These are phyloP conservation scores for Schizotus pectinicornis DNA, from an alignment of 2,888 invertebrate species.

Conservation along the genomic window DNA sequence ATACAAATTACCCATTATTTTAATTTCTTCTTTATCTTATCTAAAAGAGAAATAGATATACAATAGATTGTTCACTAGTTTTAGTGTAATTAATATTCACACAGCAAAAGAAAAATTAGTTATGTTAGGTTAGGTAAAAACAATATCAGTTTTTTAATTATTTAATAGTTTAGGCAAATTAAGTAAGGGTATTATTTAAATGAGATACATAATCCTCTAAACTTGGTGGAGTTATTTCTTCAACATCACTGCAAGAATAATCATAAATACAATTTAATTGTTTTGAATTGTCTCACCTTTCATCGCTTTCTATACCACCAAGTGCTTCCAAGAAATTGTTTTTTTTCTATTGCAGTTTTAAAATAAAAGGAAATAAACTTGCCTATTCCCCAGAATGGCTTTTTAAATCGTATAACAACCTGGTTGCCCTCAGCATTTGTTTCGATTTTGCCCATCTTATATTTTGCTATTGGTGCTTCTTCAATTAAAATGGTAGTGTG, in stretches of 20 bases:
- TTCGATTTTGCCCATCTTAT: background rate
- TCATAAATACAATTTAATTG: constrained; percentile 11
- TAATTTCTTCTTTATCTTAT: constrained; percentile 13
- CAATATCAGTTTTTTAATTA: constrained; percentile 14
- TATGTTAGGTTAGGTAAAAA: constrained; percentile 16
- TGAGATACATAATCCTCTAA: background rate
- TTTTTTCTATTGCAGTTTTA: background rate
- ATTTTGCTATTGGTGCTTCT: background rate
- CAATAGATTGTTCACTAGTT: constrained; percentile 17
- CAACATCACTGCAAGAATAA: constrained; percentile 1
- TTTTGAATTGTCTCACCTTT: constrained; percentile 16
- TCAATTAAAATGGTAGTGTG: background rate
- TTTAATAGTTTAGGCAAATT: constrained; percentile 7
- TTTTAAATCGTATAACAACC: no score
- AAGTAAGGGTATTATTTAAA: background rate
- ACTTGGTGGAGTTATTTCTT: background rate
- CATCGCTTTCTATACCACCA: constrained; percentile 7
- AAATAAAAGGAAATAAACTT: background rate
- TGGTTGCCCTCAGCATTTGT: background rate
- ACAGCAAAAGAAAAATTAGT: constrained; percentile 15
- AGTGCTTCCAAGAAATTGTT: constrained; percentile 5
- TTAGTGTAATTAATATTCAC: constrained; percentile 18
- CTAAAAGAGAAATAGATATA: constrained; percentile 13
- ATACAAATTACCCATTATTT: constrained; percentile 15
- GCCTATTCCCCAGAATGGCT: no score